These are phyloP conservation scores for Drosophila nannoptera DNA, from an alignment of 1,140 invertebrate genomes.

Conservation along the genomic window DNA sequence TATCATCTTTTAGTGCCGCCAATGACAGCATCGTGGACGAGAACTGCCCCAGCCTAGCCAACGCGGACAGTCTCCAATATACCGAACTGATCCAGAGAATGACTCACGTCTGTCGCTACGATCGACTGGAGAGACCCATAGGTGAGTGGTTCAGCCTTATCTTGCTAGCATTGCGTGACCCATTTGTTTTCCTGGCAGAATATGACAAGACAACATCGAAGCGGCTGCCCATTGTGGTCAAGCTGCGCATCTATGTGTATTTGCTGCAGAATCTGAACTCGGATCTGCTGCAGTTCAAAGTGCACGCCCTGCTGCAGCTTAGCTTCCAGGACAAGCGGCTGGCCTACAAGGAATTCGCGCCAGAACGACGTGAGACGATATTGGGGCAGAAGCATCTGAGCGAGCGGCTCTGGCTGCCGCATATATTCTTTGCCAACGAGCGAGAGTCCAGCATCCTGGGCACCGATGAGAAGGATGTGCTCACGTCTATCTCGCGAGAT, in stretches of 20 bases:
- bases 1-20: conserved; percentile 34
- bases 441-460: conserved; percentile 85
- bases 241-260: conserved; percentile 85
- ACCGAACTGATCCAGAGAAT: conserved; percentile 70
- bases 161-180: background rate
- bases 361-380: conserved; percentile 82
- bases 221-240: conserved; percentile 82
- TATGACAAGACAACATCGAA: conserved; percentile 62
- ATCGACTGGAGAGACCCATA: conserved; percentile 70
- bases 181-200: conserved; percentile 26
- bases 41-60: conserved; percentile 60
- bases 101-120: conserved; percentile 75
- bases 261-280: conserved; percentile 88
- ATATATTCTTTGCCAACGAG: conserved; percentile 89
- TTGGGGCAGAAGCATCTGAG: conserved; percentile 85
- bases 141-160: conserved; percentile 23
- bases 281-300: conserved; percentile 89
- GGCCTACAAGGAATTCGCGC: conserved; percentile 83
- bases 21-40: conserved; percentile 48
- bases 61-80: conserved; percentile 63
- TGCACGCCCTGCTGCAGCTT: conserved; percentile 89
- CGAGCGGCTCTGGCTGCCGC: conserved; percentile 88
- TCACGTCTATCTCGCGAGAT: conserved; percentile 86
- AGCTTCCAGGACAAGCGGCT: conserved; percentile 86
- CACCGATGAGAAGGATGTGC: conserved; percentile 87